A percentile compares a stretch with the other conserved stretches of the same genome.
These are phyloP conservation scores for Chloroceryle amazona DNA, from an alignment of 2,797 vertebrate genomes.

Conservation along the genomic window DNA sequence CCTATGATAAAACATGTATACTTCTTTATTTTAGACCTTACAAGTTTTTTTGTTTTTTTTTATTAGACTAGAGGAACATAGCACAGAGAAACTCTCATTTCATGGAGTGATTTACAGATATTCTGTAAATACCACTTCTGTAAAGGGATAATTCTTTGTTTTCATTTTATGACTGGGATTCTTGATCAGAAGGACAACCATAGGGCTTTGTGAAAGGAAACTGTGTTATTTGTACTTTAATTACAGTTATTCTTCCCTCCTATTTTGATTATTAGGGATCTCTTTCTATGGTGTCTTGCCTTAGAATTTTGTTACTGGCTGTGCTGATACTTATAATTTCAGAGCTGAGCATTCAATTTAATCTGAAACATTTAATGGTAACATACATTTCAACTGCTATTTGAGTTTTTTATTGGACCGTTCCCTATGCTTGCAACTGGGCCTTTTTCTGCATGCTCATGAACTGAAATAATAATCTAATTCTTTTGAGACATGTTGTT, in stretches of 20 bases:
- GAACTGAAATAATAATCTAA: not conserved
- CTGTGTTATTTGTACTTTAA: not conserved
- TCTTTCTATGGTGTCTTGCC: not conserved
- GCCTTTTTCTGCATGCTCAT: not conserved
- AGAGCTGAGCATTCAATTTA: not conserved
- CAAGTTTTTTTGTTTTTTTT: not conserved
- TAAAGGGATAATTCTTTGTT: not conserved
- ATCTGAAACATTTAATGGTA: conserved; percentile 16
- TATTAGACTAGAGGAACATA: not conserved
- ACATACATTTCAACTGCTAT: not conserved
- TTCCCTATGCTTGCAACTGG: not conserved
- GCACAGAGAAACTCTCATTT: not conserved
- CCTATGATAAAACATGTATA: not conserved
- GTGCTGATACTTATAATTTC: not conserved
- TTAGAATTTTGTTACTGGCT: not conserved
- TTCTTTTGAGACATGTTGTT: not conserved
- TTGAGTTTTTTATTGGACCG: not conserved
- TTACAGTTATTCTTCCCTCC: not conserved
- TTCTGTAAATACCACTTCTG: not conserved
- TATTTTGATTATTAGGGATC: not conserved
- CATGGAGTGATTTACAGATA: not conserved
- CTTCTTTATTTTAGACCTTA: not conserved
- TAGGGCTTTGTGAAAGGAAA: not conserved
- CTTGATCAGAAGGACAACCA: not conserved
- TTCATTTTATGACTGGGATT: not conserved